Percentiles rank a stretch among this genome's conserved stretches.
Conservation (phyloP, 2,797 vertebrate species). For the Periophthalmus magnuspinnatus region DNA sequence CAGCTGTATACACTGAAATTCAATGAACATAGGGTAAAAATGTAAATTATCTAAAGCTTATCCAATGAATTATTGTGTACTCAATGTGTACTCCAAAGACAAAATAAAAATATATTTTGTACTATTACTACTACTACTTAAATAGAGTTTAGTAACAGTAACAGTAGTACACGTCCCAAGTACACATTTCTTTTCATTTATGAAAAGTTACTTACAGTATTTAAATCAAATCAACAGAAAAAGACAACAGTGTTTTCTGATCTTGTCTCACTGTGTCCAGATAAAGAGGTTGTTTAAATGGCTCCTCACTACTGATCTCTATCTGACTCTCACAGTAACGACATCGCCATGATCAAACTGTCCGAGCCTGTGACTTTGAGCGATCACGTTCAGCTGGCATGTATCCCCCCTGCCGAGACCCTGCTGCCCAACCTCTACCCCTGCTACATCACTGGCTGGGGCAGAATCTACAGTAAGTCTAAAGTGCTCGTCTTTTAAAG, state of each 20-base stretch:
- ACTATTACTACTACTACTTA: too few species aligned
- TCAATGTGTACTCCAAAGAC: too few species aligned
- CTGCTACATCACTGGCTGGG: constrained; percentile 83
- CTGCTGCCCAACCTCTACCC: constrained; percentile 74
- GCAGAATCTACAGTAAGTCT: constrained; percentile 76
- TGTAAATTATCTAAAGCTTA: too few species aligned
- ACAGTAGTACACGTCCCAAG: neutral
- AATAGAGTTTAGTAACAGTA: neutral
- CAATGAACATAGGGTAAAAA: too few species aligned
- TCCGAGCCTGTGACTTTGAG: constrained; percentile 76
- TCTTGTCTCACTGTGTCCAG: constrained; percentile 12
- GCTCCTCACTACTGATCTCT: constrained; percentile 13
- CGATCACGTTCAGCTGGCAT: constrained; percentile 72
- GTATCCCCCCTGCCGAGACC: constrained; percentile 70
- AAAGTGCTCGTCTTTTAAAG: neutral
- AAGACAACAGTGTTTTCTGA: constrained; percentile 7
- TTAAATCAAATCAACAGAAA: constrained; percentile 3
- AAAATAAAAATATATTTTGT: too few species aligned
- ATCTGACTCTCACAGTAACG: constrained; percentile 63
- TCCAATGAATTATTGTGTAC: too few species aligned
- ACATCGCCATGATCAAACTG: constrained; percentile 82
- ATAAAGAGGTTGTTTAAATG: constrained; percentile 28
- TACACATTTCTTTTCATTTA: neutral
- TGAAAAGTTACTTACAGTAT: neutral
- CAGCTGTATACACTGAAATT: too few species aligned